Percentiles rank a stretch among this genome's conserved stretches.
These are phyloP conservation scores for Thyatira batis DNA, from an alignment of 2,888 invertebrate genomes.

Conservation along the genomic window DNA sequence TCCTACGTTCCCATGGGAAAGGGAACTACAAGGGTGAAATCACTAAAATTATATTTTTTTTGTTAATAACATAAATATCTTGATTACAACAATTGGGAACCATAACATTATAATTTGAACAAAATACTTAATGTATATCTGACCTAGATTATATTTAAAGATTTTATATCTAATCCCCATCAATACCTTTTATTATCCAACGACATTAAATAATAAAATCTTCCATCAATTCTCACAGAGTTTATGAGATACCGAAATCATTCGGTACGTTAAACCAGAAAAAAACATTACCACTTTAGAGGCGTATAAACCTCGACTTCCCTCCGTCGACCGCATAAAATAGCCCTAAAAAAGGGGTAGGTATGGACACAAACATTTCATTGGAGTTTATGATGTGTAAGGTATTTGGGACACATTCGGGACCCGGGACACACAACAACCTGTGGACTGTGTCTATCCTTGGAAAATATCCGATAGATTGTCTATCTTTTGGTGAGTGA, in stretches of 20 bases:
- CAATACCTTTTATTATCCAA: not conserved
- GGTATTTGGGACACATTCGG: not conserved
- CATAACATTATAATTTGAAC: too few species aligned
- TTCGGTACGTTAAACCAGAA: constrained; percentile 2
- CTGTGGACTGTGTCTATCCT: not conserved
- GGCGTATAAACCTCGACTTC: not conserved
- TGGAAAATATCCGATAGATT: too few species aligned
- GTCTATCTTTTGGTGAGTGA: too few species aligned
- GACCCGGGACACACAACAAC: not conserved
- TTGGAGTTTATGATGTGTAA: constrained; percentile 2
- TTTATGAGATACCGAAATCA: not conserved
- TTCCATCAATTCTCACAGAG: not conserved
- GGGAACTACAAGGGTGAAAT: too few species aligned
- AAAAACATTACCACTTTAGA: not conserved
- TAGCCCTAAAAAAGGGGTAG: constrained; percentile 1
- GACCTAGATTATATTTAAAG: too few species aligned
- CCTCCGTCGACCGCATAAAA: constrained; percentile 1
- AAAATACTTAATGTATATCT: too few species aligned
- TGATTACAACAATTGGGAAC: too few species aligned
- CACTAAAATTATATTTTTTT: too few species aligned
- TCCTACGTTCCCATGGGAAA: too few species aligned
- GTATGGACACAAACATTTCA: not conserved
- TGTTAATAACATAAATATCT: too few species aligned
- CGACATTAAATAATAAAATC: not conserved
- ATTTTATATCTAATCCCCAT: too few species aligned